A percentile compares a stretch with the other conserved stretches of the same genome.
These are phyloP conservation scores for Bufo bufo DNA, from an alignment of 2,113 vertebrate genomes.

Conservation along the genomic window DNA sequence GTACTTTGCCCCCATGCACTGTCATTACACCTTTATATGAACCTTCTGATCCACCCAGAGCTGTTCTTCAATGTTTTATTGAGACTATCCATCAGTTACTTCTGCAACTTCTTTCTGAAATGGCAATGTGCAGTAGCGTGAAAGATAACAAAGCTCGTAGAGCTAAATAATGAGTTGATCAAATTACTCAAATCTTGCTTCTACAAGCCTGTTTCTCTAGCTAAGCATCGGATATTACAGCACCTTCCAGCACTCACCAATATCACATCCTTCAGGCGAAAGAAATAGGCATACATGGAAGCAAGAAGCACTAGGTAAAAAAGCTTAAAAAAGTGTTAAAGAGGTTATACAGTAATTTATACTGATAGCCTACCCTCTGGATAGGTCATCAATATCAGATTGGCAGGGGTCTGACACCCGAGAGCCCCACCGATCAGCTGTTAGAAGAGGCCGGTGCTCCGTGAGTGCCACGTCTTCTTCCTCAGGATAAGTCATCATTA, in stretches of 20 bases:
- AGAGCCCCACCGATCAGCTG: no score
- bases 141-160: background rate
- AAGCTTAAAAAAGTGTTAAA: background rate
- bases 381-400: no score
- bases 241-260: background rate
- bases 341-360: no score
- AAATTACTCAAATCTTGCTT: background rate
- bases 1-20: background rate
- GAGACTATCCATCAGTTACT: background rate
- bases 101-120: background rate
- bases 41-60: background rate
- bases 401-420: no score
- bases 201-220: background rate
- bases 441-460: no score
- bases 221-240: background rate
- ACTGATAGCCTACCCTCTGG: no score
- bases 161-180: background rate
- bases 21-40: background rate
- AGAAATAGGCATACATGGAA: background rate
- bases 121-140: background rate
- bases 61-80: background rate
- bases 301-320: background rate
- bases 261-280: background rate
- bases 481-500: no score
- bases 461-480: no score